These are phyloP conservation scores for Larimichthys polyactis DNA, from an alignment of 2,113 vertebrate genomes.

Conservation along the genomic window DNA sequence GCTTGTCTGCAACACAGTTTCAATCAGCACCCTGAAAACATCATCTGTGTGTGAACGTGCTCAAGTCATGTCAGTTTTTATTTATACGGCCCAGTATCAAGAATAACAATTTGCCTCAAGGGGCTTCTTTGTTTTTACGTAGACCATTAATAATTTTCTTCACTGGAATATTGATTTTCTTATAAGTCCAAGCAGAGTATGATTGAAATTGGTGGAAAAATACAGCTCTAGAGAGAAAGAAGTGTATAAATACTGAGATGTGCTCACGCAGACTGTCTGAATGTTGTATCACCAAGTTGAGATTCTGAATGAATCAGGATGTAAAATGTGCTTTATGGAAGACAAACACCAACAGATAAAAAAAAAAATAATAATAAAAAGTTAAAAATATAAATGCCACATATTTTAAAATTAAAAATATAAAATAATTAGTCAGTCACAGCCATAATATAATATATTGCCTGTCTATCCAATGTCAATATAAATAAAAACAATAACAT, in stretches of 20 bases:
- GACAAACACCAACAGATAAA: background rate
- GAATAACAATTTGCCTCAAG: background rate
- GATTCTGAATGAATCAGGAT: too few relatives aligned
- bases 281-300: background rate
- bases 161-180: background rate
- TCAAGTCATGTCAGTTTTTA: background rate
- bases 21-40: conserved; percentile 6
- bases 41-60: background rate
- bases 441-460: background rate
- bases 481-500: background rate
- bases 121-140: background rate
- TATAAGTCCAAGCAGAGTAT: background rate
- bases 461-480: background rate
- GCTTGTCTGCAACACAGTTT: conserved; percentile 39
- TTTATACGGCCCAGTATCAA: background rate
- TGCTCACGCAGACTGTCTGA: background rate
- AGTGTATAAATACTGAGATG: background rate
- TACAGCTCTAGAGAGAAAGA: background rate
- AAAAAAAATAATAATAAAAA: background rate
- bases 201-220: background rate
- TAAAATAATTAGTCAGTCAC: background rate
- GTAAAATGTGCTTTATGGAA: background rate
- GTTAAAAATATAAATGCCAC: background rate
- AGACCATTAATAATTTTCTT: background rate
- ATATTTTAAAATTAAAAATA: background rate